These are phyloP conservation scores for Phengaris alcon DNA, from an alignment of 2,888 invertebrate species.

Conservation along the genomic window DNA sequence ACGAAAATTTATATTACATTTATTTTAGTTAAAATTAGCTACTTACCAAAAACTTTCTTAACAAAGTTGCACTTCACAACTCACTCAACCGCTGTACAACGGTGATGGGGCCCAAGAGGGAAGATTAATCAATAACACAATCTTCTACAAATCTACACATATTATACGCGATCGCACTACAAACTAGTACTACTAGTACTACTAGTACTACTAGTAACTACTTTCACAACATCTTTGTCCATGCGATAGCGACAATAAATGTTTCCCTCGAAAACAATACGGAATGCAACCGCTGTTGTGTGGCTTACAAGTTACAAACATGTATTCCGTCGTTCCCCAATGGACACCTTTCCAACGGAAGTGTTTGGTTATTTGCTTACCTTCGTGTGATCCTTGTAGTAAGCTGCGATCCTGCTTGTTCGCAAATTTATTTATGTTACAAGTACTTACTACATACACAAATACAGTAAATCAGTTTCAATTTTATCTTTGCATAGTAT, in stretches of 20 bases:
- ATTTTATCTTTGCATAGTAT: too few species aligned
- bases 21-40: too few species aligned
- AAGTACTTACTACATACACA: too few species aligned
- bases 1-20: too few species aligned
- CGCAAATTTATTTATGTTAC: background rate
- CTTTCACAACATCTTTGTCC: background rate
- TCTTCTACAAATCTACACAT: background rate
- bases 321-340: background rate
- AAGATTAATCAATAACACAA: background rate
- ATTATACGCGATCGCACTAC: background rate
- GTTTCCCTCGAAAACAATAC: background rate
- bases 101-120: too few species aligned
- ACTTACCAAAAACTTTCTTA: too few species aligned
- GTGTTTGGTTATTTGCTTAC: conserved; percentile 6
- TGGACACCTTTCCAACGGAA: conserved; percentile 6
- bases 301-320: background rate
- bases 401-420: background rate
- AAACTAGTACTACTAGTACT: too few species aligned
- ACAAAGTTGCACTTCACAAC: too few species aligned
- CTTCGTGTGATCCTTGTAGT: background rate
- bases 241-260: conserved; percentile 13
- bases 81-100: too few species aligned
- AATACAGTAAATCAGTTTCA: too few species aligned
- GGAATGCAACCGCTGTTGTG: background rate
- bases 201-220: too few species aligned